A percentile compares a stretch with the other conserved stretches of the same genome.
phyloP scores from a whole-genome alignment of 2,797 vertebrate species.

The Enteromius thamalakanensis region DNA sequence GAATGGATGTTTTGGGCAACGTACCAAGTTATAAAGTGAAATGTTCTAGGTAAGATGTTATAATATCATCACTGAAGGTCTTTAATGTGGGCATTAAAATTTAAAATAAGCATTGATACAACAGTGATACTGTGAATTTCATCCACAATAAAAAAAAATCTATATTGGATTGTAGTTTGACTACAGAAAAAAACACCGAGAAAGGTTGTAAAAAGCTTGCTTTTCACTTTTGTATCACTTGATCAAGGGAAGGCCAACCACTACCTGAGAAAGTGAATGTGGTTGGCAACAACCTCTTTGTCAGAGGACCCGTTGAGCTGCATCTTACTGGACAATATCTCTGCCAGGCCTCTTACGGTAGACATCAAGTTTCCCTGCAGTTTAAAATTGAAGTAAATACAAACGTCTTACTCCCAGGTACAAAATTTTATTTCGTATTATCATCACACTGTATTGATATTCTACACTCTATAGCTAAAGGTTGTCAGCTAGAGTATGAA shows the following conservation, averaged over 20 bases:
- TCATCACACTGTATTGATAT: background rate
- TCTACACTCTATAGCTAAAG: background rate
- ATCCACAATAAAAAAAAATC: background rate
- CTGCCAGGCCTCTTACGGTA: slow-evolving; percentile 70
- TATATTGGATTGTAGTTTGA: background rate
- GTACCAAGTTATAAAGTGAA: slow-evolving; percentile 69
- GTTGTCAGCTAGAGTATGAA: background rate
- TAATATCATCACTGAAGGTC: background rate
- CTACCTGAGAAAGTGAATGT: slow-evolving; percentile 66
- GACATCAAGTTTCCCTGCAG: slow-evolving; percentile 57
- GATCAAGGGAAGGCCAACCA: slow-evolving; percentile 58
- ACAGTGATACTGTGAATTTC: background rate
- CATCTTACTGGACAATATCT: slow-evolving; percentile 70
- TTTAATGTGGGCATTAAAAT: background rate
- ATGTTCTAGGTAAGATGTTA: slow-evolving; percentile 74
- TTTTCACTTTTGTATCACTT: slow-evolving; percentile 28
- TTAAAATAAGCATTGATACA: background rate
- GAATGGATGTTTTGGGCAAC: slow-evolving; percentile 66
- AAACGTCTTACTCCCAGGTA: slow-evolving; percentile 60
- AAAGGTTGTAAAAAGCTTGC: background rate
- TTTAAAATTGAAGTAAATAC: slow-evolving; percentile 69
- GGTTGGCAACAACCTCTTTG: slow-evolving; percentile 55
- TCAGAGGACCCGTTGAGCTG: slow-evolving; percentile 62
- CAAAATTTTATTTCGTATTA: slow-evolving; percentile 22
- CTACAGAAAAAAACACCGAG: background rate